Evolutionary conservation across 2,888 invertebrate species (phyloP).

Genomic region (Plebejus melissa): DNA sequence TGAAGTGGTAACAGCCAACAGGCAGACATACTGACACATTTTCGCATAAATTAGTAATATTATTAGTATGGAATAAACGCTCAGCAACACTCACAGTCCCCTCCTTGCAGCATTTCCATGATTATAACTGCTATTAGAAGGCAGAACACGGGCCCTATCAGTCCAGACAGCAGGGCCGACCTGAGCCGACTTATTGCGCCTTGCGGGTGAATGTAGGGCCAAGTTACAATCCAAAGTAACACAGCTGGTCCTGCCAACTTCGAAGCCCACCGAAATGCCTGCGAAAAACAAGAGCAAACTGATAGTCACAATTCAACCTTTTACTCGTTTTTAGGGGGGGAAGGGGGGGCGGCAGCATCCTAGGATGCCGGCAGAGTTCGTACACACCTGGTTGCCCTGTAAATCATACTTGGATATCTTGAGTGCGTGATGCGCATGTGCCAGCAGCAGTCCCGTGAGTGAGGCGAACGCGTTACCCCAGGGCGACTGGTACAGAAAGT

Average conservation of each 20-base stretch:
- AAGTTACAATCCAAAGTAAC: not conserved
- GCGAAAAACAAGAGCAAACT: constrained; percentile 36
- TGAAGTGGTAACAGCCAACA: no score
- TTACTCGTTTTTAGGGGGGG: no score
- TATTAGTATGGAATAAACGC: no score
- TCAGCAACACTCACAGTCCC: constrained; percentile 49
- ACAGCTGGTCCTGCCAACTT: constrained; percentile 36
- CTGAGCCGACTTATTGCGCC: constrained; percentile 46
- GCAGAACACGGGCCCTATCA: constrained; percentile 64
- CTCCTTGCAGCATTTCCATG: constrained; percentile 59
- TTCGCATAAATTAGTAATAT: no score
- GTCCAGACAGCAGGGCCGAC: constrained; percentile 57
- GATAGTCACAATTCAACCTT: no score
- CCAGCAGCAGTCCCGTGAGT: constrained; percentile 62
- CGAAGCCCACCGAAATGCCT: constrained; percentile 55
- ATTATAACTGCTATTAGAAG: constrained; percentile 52
- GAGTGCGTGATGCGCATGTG: constrained; percentile 55
- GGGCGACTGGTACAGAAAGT: constrained; percentile 70
- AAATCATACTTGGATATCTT: constrained; percentile 39
- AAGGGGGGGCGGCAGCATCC: no score
- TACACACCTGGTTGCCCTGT: not conserved
- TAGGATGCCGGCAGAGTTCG: no score
- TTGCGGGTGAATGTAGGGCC: constrained; percentile 47
- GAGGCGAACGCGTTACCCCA: constrained; percentile 65
- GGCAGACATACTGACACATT: no score